Evolutionary conservation across 2,888 invertebrate species (phyloP), one percentile per base, ranked within the genome.

Genomic region (Nebria brevicollis): DNA sequence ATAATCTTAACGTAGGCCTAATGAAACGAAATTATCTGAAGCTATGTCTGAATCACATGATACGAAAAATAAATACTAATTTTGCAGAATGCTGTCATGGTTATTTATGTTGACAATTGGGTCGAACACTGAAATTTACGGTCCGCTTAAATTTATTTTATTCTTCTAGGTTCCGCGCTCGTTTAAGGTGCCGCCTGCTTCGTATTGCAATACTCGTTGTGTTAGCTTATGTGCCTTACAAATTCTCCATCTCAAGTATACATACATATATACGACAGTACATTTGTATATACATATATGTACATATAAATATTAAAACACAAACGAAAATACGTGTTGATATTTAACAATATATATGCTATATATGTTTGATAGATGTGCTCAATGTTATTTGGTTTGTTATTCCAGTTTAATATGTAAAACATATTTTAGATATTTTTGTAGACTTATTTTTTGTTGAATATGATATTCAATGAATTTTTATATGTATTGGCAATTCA

Each of bases 51-150:
- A 34, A 34, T 34, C 77, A 78, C 72, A 74, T 79, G 79, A 74
- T 74, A 74, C 79, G 74, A 74, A 74, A 79, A 79, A 74, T 79
- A 79, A 79, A 74, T 79, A 79, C 79, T 79, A 79, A 74, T 79
- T 73, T 79, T 74, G 66, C 66, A 78, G 70, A 73, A 74, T 43
- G 74, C 54, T 66, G 79, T 74, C 79, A 64, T 20, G 11, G 66
- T 66, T 73, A 79, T 79, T 79, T 74, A 79, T 79, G 77, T 72
- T 78, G 79, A 79, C 74, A 79, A 74, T 79, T 79, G 73, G 74
- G 79, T 73, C 74, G 74, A 79, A 79, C 43, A 43, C 72, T 73
- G 73, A 65, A 72, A 73, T 78, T 78, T 78, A 78, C 65, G 64
- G 65, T 64, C 42, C 72, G 77, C 72, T 78, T 73, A 73, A 77